Base-by-base conservation (phyloP, 2,797 vertebrate genomes). In the Coreius guichenoti region DNA sequence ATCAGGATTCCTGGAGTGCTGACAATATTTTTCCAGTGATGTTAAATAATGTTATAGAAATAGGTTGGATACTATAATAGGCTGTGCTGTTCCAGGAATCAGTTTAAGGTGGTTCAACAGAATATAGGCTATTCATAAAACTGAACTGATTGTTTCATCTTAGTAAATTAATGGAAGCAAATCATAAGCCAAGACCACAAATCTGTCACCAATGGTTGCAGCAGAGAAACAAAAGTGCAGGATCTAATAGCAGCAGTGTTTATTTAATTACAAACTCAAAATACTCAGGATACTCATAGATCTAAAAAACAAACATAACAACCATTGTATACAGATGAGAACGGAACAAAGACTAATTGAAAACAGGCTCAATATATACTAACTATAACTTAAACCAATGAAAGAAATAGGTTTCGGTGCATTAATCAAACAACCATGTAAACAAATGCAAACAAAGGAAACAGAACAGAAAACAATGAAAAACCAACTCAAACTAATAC, bases 21-120 rank as follows among this genome's bases (percentile, higher is more conserved):
- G 56, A 75, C 21, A 58, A n/a, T 83, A 26, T 76, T 39, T 83
- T 69, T 76, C 51, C 33, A 73, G 69, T 70, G 17, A 75, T 51
- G 31, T 6, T 49, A 43, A 68, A 84, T 12, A 58, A 23, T 13
- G 58, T 61, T 29, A 47, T 51, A 43, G 29, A 73, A 33, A 51
- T 33, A 75, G 19, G 43, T 65, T 76, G 39, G 29, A 26, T 33
- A 45, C 39, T 61, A 72, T 61, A 61, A 26, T 45, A 56, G 65
- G 23, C 47, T 56, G 19, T 81, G 39, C 63, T 80, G 56, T 72
- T 72, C n/a, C 4, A 58, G 51, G 36, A 63, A 56, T 77, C 33
- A 39, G 36, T 61, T 79, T 63, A 79, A 70, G 56, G 33, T 39
- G 49, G 12, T 51, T 67, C 61, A 67, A 12, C 3, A 63, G n/a